A percentile compares a stretch with the other conserved stretches of the same genome.
Evolutionary conservation across 1,140 invertebrate genomes (phyloP).

Genomic region (Drosophila eugracilis): DNA sequence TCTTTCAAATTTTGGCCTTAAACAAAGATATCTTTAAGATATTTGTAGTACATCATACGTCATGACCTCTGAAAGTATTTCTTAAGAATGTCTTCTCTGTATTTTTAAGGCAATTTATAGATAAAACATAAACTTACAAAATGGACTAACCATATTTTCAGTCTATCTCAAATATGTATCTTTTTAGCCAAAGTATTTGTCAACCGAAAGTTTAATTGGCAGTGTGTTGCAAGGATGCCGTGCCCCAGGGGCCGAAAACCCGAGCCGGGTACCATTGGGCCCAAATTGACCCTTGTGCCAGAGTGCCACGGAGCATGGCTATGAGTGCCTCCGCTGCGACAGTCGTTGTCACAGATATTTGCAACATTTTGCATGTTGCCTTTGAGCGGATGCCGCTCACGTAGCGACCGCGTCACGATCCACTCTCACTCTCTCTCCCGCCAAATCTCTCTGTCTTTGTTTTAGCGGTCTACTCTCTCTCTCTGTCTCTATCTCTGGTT

Average conservation of each 20-base stretch:
- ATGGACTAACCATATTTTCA: no score
- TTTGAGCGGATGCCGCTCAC: slow-evolving; percentile 76
- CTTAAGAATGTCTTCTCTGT: no score
- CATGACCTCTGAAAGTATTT: no score
- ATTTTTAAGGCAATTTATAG: no score
- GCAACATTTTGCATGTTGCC: slow-evolving; percentile 79
- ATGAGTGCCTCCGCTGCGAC: neutral
- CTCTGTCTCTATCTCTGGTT: neutral
- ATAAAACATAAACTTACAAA: no score
- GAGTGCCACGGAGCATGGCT: neutral
- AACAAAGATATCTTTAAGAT: no score
- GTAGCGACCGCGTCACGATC: slow-evolving; percentile 38
- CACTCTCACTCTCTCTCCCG: neutral
- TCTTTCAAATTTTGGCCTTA: no score
- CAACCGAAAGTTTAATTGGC: neutral
- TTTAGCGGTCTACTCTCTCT: slow-evolving; percentile 21
- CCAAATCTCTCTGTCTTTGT: slow-evolving; percentile 1
- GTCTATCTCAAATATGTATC: no score
- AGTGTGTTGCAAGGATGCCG: slow-evolving; percentile 33
- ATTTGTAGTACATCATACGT: no score
- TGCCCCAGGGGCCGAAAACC: neutral
- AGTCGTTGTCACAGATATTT: slow-evolving; percentile 66
- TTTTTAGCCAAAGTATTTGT: neutral
- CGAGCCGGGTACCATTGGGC: no score
- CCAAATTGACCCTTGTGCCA: neutral